phyloP scores from a whole-genome alignment of 2,797 vertebrate genomes.

The Novumbra hubbsi region DNA sequence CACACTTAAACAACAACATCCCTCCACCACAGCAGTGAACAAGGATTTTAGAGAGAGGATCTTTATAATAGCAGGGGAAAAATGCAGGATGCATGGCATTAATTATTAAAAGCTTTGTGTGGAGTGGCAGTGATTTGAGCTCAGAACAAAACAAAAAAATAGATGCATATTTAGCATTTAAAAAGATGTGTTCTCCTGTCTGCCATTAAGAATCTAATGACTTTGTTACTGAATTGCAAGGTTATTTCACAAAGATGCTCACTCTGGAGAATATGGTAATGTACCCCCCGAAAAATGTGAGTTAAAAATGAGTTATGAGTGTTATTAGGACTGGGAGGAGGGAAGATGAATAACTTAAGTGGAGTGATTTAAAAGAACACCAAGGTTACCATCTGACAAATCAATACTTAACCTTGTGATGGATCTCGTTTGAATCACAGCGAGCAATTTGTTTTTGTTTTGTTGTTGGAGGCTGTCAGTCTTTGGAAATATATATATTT shows the following conservation, averaged over 20 bases:
- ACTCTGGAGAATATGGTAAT: conserved; percentile 2
- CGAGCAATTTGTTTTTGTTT: conserved; percentile 22
- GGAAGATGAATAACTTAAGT: conserved; percentile 11
- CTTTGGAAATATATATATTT: no score
- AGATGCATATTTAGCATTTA: conserved; percentile 42
- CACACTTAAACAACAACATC: no score
- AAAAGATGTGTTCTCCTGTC: conserved; percentile 9
- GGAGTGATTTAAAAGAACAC: conserved; percentile 13
- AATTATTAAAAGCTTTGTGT: conserved; percentile 30
- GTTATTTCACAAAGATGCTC: conserved; percentile 25
- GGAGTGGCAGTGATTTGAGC: conserved; percentile 37
- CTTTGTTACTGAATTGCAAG: conserved; percentile 15
- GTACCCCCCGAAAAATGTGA: conserved; percentile 2
- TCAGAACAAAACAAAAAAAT: conserved; percentile 23
- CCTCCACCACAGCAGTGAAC: no score
- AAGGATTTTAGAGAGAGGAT: no score
- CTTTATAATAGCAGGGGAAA: no score
- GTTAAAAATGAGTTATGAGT: neutral
- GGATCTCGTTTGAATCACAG: conserved; percentile 5
- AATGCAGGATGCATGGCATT: no score
- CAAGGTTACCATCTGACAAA: conserved; percentile 20
- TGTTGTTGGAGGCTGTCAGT: neutral
- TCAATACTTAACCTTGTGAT: conserved; percentile 29
- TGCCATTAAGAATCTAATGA: neutral
- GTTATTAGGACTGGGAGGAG: neutral